Evolutionary conservation across 2,888 invertebrate genomes (phyloP).

Genomic region (Troides aeacus): DNA sequence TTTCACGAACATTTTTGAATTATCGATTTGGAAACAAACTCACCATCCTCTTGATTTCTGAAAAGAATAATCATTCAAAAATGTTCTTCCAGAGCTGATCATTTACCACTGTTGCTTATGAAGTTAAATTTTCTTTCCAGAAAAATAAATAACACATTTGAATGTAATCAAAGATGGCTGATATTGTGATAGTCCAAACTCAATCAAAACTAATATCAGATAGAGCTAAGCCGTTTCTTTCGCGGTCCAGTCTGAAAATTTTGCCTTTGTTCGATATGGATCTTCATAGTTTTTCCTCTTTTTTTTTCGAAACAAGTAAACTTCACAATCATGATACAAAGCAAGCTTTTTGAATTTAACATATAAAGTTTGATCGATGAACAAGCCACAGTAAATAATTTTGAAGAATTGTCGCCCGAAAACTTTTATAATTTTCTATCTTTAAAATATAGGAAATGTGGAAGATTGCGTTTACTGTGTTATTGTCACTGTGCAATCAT

Average conservation of each 20-base stretch:
- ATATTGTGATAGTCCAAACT: slow-evolving; percentile 42
- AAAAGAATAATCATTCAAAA: slow-evolving; percentile 71
- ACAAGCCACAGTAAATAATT: slow-evolving; percentile 62
- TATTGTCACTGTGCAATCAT: slow-evolving; percentile 54
- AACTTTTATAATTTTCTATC: background rate
- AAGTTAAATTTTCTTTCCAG: background rate
- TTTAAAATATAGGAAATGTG: slow-evolving; percentile 54
- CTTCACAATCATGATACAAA: slow-evolving; percentile 63
- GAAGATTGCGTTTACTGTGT: slow-evolving; percentile 57
- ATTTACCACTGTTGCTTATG: slow-evolving; percentile 12
- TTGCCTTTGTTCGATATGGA: slow-evolving; percentile 66
- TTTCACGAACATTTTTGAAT: slow-evolving; percentile 68
- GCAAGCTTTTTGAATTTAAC: slow-evolving; percentile 50
- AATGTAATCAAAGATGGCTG: slow-evolving; percentile 57
- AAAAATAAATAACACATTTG: slow-evolving; percentile 36
- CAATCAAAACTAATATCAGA: slow-evolving; percentile 32
- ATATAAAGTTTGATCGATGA: slow-evolving; percentile 54
- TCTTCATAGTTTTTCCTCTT: slow-evolving; percentile 69
- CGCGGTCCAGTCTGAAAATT: slow-evolving; percentile 63
- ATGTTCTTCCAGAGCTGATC: slow-evolving; percentile 50
- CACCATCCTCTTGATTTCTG: slow-evolving; percentile 76
- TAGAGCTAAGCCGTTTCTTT: slow-evolving; percentile 53
- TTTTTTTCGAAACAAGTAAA: slow-evolving; percentile 42
- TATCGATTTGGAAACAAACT: slow-evolving; percentile 56
- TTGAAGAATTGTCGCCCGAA: slow-evolving; percentile 52